These are phyloP conservation scores for Amphipyra tragopoginis DNA, from an alignment of 2,888 invertebrate species.

Conservation along the genomic window DNA sequence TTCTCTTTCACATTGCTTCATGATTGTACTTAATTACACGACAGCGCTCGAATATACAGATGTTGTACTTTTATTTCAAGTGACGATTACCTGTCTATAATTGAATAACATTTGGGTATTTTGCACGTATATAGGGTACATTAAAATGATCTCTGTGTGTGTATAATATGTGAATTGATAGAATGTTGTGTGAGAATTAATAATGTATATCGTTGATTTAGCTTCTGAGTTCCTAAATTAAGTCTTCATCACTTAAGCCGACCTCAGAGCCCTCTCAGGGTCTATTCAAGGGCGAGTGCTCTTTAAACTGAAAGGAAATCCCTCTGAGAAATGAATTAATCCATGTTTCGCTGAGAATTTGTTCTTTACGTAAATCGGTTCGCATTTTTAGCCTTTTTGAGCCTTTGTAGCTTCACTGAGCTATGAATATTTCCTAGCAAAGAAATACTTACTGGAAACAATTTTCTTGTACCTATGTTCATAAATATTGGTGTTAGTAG, in stretches of 20 bases:
- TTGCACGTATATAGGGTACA: too few relatives aligned
- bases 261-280: conserved; percentile 62
- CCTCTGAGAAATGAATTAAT: conserved; percentile 67
- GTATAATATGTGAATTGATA: not conserved
- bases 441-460: conserved; percentile 21
- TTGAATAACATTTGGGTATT: too few relatives aligned
- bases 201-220: conserved; percentile 56
- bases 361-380: conserved; percentile 61
- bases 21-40: too few relatives aligned
- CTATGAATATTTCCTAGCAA: conserved; percentile 45
- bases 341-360: conserved; percentile 64
- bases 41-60: too few relatives aligned
- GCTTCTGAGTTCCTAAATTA: conserved; percentile 57
- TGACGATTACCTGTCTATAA: too few relatives aligned
- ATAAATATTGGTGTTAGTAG: conserved; percentile 3
- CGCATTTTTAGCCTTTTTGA: conserved; percentile 61
- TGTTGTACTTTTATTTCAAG: too few relatives aligned
- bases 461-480: conserved; percentile 7
- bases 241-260: conserved; percentile 65
- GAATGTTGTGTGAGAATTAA: conserved; percentile 28
- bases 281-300: conserved; percentile 66
- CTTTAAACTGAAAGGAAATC: conserved; percentile 67
- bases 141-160: too few relatives aligned
- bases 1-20: too few relatives aligned
- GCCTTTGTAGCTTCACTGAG: conserved; percentile 47